Percentiles rank a stretch among this genome's conserved stretches.
phyloP scores from a whole-genome alignment of 2,113 vertebrate species.

The Terrapene triunguis region DNA sequence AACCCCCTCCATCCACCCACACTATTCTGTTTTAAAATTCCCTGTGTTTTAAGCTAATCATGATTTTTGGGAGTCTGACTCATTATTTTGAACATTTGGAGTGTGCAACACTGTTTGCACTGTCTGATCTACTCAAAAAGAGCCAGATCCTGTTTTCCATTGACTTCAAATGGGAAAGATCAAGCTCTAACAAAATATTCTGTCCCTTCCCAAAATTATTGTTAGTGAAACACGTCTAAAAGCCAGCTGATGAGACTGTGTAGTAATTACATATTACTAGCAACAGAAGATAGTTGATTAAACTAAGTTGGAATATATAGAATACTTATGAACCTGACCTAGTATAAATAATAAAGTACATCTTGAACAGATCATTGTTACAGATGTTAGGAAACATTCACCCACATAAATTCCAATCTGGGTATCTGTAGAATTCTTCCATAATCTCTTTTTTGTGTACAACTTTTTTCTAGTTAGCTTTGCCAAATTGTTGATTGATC shows the following conservation, averaged over 20 bases:
- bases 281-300: neutral
- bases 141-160: neutral
- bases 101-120: neutral
- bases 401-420: neutral
- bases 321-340: neutral
- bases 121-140: neutral
- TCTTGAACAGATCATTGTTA: slow-evolving; percentile 18
- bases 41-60: neutral
- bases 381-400: neutral
- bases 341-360: neutral
- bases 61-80: neutral
- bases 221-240: neutral
- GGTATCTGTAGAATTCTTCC: neutral
- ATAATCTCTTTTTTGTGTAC: slow-evolving; percentile 4
- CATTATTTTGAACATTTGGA: neutral
- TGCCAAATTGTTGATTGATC: neutral
- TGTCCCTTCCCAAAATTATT: neutral
- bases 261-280: neutral
- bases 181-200: neutral
- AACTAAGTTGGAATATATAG: neutral
- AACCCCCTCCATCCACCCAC: neutral
- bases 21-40: neutral
- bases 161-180: neutral
- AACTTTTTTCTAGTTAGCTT: slow-evolving; percentile 37
- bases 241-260: neutral